A percentile compares a stretch with the other conserved stretches of the same genome.
These are phyloP conservation scores for Bos taurus DNA, from an alignment of 2,113 vertebrate genomes.

Conservation along the genomic window DNA sequence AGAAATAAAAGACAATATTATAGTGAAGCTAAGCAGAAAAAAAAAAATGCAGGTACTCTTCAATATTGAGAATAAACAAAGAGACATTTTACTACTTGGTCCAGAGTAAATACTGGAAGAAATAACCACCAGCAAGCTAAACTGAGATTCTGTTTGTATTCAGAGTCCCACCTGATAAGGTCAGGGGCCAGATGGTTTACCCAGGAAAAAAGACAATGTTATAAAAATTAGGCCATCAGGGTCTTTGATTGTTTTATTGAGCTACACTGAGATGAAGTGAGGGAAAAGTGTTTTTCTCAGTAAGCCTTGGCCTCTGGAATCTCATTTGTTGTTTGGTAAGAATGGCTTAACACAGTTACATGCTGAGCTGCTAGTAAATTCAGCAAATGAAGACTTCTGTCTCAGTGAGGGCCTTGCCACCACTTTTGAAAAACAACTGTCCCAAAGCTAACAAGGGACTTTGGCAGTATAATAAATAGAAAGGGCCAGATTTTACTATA, in stretches of 20 bases:
- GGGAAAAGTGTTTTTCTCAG: background rate
- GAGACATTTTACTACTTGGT: background rate
- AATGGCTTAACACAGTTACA: background rate
- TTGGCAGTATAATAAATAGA: background rate
- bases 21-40: background rate
- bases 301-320: background rate
- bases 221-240: background rate
- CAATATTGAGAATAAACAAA: background rate
- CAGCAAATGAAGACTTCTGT: background rate
- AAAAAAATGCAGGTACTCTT: background rate
- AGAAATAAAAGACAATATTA: background rate
- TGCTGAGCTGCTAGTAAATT: background rate
- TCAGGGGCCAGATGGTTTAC: background rate
- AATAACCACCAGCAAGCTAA: background rate
- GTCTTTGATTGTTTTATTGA: slow-evolving; percentile 1
- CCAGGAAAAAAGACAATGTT: background rate
- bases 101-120: background rate
- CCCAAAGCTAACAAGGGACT: background rate
- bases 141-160: background rate
- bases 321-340: background rate
- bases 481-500: background rate
- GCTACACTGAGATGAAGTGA: background rate
- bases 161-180: background rate
- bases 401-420: background rate
- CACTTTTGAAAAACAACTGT: background rate